A percentile compares a stretch with the other conserved stretches of the same genome.
phyloP scores from a whole-genome alignment of 1,140 invertebrate species.

The Drosophila lacteicornis region DNA sequence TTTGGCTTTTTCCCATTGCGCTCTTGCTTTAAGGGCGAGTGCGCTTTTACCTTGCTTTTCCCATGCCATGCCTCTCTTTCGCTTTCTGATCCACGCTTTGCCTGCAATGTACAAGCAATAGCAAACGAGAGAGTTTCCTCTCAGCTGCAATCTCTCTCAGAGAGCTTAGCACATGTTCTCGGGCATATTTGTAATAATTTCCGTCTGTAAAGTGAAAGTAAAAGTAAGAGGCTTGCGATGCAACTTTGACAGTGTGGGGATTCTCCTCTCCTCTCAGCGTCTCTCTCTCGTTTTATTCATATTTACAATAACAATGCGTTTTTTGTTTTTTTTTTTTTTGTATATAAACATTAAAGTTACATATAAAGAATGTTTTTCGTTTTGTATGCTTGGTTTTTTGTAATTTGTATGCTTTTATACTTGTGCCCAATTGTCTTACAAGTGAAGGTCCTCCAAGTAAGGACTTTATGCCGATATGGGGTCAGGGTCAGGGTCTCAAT shows the following conservation, averaged over 20 bases:
- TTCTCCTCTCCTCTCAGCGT: conserved; percentile 1
- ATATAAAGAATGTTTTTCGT: conserved; percentile 30
- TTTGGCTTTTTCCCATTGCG: too few species aligned
- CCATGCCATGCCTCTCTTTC: too few species aligned
- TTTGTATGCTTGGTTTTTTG: not conserved
- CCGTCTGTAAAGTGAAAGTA: not conserved
- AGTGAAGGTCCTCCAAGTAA: conserved; percentile 6
- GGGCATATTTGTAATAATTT: not conserved
- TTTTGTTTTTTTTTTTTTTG: not conserved
- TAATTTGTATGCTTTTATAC: not conserved
- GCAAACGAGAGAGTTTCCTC: too few species aligned
- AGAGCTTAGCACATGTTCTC: too few species aligned
- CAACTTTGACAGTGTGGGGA: conserved; percentile 49
- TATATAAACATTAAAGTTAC: conserved; percentile 30
- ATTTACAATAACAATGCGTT: conserved; percentile 39
- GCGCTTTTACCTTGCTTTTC: too few species aligned
- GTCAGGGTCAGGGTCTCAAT: conserved; percentile 3
- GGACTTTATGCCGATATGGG: conserved; percentile 30
- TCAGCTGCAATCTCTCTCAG: too few species aligned
- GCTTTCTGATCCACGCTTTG: too few species aligned
- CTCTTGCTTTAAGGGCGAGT: too few species aligned
- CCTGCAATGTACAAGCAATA: too few species aligned
- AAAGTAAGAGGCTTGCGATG: not conserved
- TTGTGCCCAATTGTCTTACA: conserved; percentile 23
- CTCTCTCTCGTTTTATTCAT: conserved; percentile 48